A percentile compares a stretch with the other conserved stretches of the same genome.
These are phyloP conservation scores for Ceyx melanurus DNA, from an alignment of 2,113 vertebrate species.

Conservation along the genomic window DNA sequence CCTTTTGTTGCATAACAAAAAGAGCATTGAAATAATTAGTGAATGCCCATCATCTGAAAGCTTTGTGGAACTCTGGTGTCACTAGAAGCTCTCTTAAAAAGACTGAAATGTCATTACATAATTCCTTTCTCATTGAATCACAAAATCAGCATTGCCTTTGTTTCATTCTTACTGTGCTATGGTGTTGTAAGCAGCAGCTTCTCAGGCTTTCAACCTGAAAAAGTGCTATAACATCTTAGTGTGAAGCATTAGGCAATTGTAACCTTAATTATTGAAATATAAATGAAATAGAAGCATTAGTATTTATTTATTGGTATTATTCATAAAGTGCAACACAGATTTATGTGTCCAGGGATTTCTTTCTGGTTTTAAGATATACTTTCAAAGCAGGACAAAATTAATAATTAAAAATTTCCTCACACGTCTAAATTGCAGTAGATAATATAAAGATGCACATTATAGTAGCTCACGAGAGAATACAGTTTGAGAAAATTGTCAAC, in stretches of 20 bases:
- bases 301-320: constrained; percentile 64
- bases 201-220: background rate
- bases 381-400: constrained; percentile 51
- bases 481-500: constrained; percentile 59
- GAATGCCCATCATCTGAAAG: background rate
- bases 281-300: constrained; percentile 49
- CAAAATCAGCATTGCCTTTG: background rate
- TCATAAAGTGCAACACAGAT: constrained; percentile 40
- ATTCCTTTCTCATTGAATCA: background rate
- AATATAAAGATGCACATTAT: constrained; percentile 40
- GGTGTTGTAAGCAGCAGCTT: background rate
- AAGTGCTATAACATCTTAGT: background rate
- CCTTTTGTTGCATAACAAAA: background rate
- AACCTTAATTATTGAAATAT: constrained; percentile 53
- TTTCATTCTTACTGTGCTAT: background rate
- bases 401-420: constrained; percentile 56
- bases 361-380: constrained; percentile 41
- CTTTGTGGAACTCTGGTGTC: background rate
- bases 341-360: constrained; percentile 31
- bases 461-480: constrained; percentile 50
- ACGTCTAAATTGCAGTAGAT: constrained; percentile 23
- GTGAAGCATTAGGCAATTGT: constrained; percentile 25
- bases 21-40: background rate
- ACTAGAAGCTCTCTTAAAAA: background rate
- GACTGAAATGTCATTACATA: background rate